Evolutionary conservation across 1,140 invertebrate genomes (phyloP), one percentile per base, ranked within the genome.

Genomic region (Drosophila kepulauana): DNA sequence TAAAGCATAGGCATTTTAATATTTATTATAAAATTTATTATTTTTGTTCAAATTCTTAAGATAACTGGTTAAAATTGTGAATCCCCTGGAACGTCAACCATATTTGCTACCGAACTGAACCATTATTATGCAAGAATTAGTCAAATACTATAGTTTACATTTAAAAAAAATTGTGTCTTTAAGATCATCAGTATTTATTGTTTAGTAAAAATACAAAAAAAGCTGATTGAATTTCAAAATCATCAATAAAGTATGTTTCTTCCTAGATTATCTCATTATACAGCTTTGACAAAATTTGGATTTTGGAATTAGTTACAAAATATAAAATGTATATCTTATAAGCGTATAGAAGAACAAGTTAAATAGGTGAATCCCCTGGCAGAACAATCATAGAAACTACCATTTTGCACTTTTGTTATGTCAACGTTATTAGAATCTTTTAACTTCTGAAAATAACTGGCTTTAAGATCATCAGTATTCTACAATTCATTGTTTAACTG

Each of bases 351-450:
- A 25, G 8, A 56, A 66, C 52, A 10, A 45, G 33, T 30, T 58
- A 2, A 30, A 33, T n/a, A 1, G 43, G 69, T 72, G 35, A 72
- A 51, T 58, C 56, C 70, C 63, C 48, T n/a, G 2, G 13, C 16
- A 59, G n/a, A 73, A 58, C 35, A 52, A 8, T 7, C 13, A 13
- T 46, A 43, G n/a, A 1, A 63, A 20, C 35, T 43, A 25, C 20
- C 35, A 57, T 8, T 2, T 66, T 56, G 16, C 6, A 16, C 16
- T n/a, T 15, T 16, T 71, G 25, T 54, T 48, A 11, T 6, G n/a
- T 5, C 48, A 54, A n/a, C 51, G 20, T 49, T 7, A 28, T 3
- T 11, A n/a, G 38, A 41, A 10, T 43, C 25, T 61, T 38, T 54
- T 65, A n/a, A 33, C 20, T 33, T 8, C 3, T n/a, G 3, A 52